Percentiles rank a stretch among this genome's conserved stretches.
Conservation (phyloP, 2,888 invertebrate species). For the Adineta ricciae region DNA sequence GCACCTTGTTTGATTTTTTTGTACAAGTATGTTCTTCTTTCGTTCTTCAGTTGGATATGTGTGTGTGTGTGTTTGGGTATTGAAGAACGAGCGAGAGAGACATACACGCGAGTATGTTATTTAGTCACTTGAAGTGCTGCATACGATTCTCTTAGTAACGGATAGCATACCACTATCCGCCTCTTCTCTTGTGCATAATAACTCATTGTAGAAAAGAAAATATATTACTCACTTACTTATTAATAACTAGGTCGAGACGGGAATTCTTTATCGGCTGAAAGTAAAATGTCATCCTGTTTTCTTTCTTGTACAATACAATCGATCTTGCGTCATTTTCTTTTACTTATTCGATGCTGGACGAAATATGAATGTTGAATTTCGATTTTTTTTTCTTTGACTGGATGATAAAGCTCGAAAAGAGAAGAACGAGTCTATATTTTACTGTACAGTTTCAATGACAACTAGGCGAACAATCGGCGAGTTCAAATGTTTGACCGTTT, state of each 20-base stretch:
- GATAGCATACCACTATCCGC: not conserved
- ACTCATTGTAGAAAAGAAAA: not conserved
- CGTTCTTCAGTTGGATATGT: not conserved
- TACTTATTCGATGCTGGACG: not conserved
- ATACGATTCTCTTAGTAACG: not conserved
- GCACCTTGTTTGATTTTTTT: conserved; percentile 3
- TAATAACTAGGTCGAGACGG: not conserved
- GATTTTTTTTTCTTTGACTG: not conserved
- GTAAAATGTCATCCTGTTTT: not conserved
- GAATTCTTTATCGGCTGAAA: not conserved
- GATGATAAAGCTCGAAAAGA: not conserved
- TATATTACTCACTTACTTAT: not conserved
- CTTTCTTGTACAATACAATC: not conserved
- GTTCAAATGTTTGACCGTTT: not conserved
- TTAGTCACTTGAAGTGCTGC: not conserved
- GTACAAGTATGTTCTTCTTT: not conserved
- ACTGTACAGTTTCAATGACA: not conserved
- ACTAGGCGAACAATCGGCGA: not conserved
- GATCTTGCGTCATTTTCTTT: not conserved
- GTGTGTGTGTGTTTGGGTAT: not conserved
- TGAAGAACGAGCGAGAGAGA: not conserved
- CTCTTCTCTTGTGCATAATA: not conserved
- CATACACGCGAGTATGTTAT: not conserved
- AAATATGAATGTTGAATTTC: not conserved
- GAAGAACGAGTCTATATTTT: not conserved